Base-by-base conservation (phyloP, 2,888 invertebrate genomes). In the Aleiodes testaceus region DNA sequence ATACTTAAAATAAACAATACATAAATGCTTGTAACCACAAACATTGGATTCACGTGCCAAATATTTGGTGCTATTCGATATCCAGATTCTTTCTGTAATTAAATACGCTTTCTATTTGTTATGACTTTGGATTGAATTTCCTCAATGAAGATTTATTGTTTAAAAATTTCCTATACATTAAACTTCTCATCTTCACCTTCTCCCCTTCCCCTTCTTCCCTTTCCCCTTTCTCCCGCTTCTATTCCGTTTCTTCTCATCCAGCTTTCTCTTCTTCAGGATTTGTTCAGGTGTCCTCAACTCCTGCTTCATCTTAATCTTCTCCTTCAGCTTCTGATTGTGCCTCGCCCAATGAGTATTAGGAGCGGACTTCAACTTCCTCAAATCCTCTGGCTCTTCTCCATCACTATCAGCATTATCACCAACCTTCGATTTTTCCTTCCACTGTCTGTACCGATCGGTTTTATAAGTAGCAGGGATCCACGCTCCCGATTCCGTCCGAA, bases 381-480 rank as follows among this genome's bases (percentile, higher is more conserved):
- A 16, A 12, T 59, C 67, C 36, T 77, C 66, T 18, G 74, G 44
- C 49, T 80, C 79, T 59, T 89, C 89, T 30, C 89, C 90, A 44
- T 87, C 87, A 61, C 88, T 86, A 3, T 88, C 88, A 1, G 88
- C 84, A 47, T 83, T 81, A n/a, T 84, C 84, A 22, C 86, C 88
- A 16, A 88, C 87, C 88, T 94, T 92, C 30, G 91, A 93, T 79
- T 93, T 93, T 73, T 93, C 92, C 81, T 94, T 92, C 98, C 98
- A 98, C 69, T 93, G 92, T 74, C 92, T 91, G 88, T 97, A 98
- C 26, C 95, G 91, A 66, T 97, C 95, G 73, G 96, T 94, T 88
- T 98, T 98, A 89, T 95, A 99, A 0, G 95, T 93, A 0, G 98
- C 96, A 0, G 98, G 94, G 79, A 99, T 97, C 92, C 96, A 96